phyloP scores from a whole-genome alignment of 1,140 invertebrate genomes.

The Sarcophaga bullata region DNA sequence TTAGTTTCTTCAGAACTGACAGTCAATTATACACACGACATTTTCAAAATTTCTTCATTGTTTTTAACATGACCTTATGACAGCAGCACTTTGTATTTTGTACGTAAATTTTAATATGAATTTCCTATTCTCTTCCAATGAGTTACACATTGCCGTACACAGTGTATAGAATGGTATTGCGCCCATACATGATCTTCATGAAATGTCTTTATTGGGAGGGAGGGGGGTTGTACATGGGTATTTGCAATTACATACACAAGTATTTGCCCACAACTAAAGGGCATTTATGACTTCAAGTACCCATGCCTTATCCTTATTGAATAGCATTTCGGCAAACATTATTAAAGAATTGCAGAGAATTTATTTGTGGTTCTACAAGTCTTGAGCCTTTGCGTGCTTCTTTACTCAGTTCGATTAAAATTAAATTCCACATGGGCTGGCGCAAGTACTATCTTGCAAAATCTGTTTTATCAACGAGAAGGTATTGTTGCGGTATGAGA shows the following conservation, averaged over 20 bases:
- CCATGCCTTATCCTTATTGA: constrained; percentile 48
- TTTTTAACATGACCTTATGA: constrained; percentile 54
- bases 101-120: constrained; percentile 50
- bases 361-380: constrained; percentile 47
- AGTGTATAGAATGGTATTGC: constrained; percentile 55
- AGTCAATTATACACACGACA: too few species aligned
- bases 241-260: constrained; percentile 53
- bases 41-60: too few species aligned
- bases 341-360: constrained; percentile 58
- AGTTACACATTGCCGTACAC: constrained; percentile 50
- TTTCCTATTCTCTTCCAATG: constrained; percentile 48
- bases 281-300: constrained; percentile 57
- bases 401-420: constrained; percentile 49
- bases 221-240: constrained; percentile 55
- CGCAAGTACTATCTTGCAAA: constrained; percentile 53
- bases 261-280: constrained; percentile 53
- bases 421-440: constrained; percentile 54
- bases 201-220: constrained; percentile 54
- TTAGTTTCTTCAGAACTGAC: too few species aligned
- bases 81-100: constrained; percentile 55
- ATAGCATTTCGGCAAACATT: constrained; percentile 52
- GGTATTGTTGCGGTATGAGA: constrained; percentile 52
- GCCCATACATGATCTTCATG: constrained; percentile 60
- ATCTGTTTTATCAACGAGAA: constrained; percentile 52
- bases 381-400: constrained; percentile 39